A percentile compares a stretch with the other conserved stretches of the same genome.
Evolutionary conservation across 2,888 invertebrate genomes (phyloP).

Genomic region (Malacosoma neustria): DNA sequence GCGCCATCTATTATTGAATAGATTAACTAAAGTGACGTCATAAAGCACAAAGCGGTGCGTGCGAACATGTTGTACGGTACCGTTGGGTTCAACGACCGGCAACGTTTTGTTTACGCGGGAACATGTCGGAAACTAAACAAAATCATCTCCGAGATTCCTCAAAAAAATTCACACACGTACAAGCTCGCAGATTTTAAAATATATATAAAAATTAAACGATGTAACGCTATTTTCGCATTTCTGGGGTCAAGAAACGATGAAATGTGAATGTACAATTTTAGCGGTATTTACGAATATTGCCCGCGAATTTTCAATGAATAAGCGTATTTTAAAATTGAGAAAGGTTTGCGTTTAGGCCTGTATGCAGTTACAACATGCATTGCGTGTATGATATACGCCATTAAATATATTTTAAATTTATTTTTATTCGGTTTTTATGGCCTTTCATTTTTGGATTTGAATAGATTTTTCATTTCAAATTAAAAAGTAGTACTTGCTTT

Average conservation of each 20-base stretch:
- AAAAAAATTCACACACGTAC: conserved; percentile 28
- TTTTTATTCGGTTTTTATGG: too few species aligned
- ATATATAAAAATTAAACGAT: conserved; percentile 20
- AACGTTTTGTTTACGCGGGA: conserved; percentile 62
- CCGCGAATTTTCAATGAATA: conserved; percentile 9
- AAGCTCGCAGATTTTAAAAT: conserved; percentile 10
- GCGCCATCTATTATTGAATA: conserved; percentile 35
- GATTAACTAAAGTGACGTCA: conserved; percentile 55
- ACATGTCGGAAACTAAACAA: conserved; percentile 21
- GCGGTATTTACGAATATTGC: conserved; percentile 3
- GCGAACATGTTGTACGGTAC: conserved; percentile 53
- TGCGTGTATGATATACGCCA: not conserved
- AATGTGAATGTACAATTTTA: conserved; percentile 10
- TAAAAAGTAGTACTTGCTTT: too few species aligned
- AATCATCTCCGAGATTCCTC: conserved; percentile 30
- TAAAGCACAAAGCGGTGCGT: conserved; percentile 35
- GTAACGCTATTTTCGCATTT: conserved; percentile 19
- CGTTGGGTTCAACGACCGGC: conserved; percentile 63
- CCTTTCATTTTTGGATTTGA: too few species aligned
- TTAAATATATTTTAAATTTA: too few species aligned
- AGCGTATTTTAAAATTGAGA: conserved; percentile 8
- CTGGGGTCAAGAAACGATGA: conserved; percentile 23
- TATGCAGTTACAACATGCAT: not conserved
- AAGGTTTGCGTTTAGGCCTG: not conserved
- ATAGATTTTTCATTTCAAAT: too few species aligned